Evolutionary conservation across 2,113 vertebrate genomes (phyloP).

Genomic region (Stercorarius parasiticus): DNA sequence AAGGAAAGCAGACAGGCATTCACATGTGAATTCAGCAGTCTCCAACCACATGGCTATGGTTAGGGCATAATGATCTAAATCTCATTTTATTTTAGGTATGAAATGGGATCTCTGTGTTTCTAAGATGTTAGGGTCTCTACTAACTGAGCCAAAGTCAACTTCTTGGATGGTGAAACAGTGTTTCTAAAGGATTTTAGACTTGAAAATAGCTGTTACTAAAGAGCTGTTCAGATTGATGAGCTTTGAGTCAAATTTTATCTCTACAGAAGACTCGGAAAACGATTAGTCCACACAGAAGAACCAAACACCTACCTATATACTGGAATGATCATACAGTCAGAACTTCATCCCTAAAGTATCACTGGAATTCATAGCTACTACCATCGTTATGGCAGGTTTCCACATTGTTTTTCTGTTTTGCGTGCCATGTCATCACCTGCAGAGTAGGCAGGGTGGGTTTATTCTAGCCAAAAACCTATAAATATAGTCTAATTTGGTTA

Average conservation of each 20-base stretch:
- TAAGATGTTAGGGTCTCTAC: not conserved
- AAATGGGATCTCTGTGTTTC: not conserved
- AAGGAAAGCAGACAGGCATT: slow-evolving; percentile 41
- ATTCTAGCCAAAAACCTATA: not conserved
- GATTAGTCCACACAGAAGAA: not conserved
- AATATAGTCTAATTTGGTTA: not conserved
- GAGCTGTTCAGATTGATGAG: not conserved
- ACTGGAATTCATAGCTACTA: not conserved
- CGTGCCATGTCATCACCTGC: not conserved
- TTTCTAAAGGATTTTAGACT: not conserved
- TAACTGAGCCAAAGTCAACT: not conserved
- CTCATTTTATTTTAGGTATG: slow-evolving; percentile 29
- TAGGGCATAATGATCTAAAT: slow-evolving; percentile 13
- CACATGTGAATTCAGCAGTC: slow-evolving; percentile 24
- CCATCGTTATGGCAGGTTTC: not conserved
- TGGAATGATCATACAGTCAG: not conserved
- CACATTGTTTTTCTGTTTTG: not conserved
- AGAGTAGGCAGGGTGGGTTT: not conserved
- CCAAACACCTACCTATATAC: not conserved
- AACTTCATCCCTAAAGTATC: not conserved
- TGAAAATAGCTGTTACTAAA: not conserved
- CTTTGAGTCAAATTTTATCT: not conserved
- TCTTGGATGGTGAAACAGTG: not conserved
- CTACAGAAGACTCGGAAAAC: not conserved
- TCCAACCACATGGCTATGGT: slow-evolving; percentile 16